A percentile compares a stretch with the other conserved stretches of the same genome.
Evolutionary conservation across 2,888 invertebrate species (phyloP).

Genomic region (Peribatodes rhomboidaria): DNA sequence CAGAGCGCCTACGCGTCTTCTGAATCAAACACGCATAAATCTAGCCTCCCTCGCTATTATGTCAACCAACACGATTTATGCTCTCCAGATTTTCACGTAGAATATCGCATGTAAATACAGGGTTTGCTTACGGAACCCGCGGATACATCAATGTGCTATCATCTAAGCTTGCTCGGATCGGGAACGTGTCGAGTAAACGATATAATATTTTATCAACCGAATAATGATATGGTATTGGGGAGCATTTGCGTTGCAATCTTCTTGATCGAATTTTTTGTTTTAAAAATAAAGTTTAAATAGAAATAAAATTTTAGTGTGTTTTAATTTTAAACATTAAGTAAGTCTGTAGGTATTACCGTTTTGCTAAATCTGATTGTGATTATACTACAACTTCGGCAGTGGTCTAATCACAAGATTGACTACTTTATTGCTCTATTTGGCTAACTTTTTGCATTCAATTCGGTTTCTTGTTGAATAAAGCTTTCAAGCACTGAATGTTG

Average conservation of each 20-base stretch:
- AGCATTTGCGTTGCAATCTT: not conserved
- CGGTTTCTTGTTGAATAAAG: constrained; percentile 3
- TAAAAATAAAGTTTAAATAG: not conserved
- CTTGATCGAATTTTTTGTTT: not conserved
- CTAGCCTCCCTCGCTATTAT: constrained; percentile 34
- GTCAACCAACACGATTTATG: constrained; percentile 37
- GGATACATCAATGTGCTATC: constrained; percentile 27
- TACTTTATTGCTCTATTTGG: not conserved
- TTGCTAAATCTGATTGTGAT: no score
- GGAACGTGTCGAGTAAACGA: constrained; percentile 19
- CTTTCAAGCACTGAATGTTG: constrained; percentile 43
- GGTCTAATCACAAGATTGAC: no score
- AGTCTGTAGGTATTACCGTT: no score
- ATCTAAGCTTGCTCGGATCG: constrained; percentile 12
- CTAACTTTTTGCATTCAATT: not conserved
- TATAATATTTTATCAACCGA: constrained; percentile 18
- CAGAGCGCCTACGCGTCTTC: constrained; percentile 23
- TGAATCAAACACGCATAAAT: constrained; percentile 38
- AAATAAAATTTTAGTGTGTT: no score
- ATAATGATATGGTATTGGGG: constrained; percentile 10
- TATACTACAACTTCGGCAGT: no score
- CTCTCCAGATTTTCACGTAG: constrained; percentile 33
- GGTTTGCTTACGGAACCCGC: constrained; percentile 17
- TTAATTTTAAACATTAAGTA: no score
- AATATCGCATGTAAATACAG: constrained; percentile 35